Evolutionary conservation across 2,888 invertebrate genomes (phyloP).

Genomic region (Macroteleia sp.): DNA sequence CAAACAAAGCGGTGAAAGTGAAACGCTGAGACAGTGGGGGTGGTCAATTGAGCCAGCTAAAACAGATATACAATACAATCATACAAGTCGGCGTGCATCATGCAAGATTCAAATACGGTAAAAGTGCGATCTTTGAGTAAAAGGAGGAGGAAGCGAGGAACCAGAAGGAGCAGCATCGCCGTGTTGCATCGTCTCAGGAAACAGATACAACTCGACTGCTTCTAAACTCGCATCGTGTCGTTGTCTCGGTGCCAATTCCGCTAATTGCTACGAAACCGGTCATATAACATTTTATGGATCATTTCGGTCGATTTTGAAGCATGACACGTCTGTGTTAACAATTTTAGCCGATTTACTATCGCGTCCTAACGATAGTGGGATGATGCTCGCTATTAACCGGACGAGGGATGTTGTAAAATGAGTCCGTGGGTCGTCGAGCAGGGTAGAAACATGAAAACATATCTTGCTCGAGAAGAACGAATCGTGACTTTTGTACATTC

Average conservation of each 20-base stretch:
- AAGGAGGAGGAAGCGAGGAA: slow-evolving; percentile 60
- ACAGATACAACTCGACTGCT: slow-evolving; percentile 43
- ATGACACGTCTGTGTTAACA: background rate
- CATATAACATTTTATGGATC: background rate
- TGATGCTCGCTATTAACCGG: background rate
- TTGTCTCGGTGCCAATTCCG: slow-evolving; percentile 15
- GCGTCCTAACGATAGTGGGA: background rate
- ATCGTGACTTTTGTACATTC: background rate
- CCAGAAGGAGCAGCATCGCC: slow-evolving; percentile 46
- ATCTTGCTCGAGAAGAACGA: background rate
- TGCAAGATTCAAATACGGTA: slow-evolving; percentile 57
- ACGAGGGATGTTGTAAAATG: slow-evolving; percentile 11
- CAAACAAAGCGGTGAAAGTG: slow-evolving; percentile 59
- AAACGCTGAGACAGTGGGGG: slow-evolving; percentile 52
- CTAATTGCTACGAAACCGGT: too few relatives aligned
- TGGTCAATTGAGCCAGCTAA: slow-evolving; percentile 36
- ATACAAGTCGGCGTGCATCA: slow-evolving; percentile 50
- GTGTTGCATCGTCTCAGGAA: slow-evolving; percentile 30
- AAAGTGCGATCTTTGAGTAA: slow-evolving; percentile 58
- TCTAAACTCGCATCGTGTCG: slow-evolving; percentile 46
- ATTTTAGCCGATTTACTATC: too few relatives aligned
- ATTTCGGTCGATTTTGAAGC: background rate
- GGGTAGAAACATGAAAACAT: slow-evolving; percentile 12
- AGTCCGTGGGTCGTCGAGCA: background rate
- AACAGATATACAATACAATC: slow-evolving; percentile 49